A percentile compares a stretch with the other conserved stretches of the same genome.
Evolutionary conservation across 1,140 invertebrate genomes (phyloP).

Genomic region (Zophobas atratus): DNA sequence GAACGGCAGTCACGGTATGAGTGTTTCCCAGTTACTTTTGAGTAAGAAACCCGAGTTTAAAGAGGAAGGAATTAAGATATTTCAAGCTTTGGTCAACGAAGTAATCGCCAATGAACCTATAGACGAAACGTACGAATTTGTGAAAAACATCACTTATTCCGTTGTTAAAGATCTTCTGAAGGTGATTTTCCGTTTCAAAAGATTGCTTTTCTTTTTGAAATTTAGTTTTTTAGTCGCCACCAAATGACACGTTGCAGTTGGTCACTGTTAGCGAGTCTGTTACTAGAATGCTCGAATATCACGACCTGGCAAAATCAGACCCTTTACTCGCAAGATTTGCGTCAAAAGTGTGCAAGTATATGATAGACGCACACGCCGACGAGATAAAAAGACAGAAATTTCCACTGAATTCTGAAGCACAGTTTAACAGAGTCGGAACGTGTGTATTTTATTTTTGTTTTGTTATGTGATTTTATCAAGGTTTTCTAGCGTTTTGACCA

Average conservation of each 20-base stretch:
- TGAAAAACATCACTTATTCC: background rate
- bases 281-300: background rate
- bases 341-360: background rate
- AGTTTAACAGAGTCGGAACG: background rate
- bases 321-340: background rate
- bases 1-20: background rate
- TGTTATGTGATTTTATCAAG: background rate
- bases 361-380: slow-evolving; percentile 6
- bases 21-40: background rate
- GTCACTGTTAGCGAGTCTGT: background rate
- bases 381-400: background rate
- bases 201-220: background rate
- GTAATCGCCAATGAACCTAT: background rate
- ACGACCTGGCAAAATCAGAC: background rate
- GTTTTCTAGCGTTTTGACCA: background rate
- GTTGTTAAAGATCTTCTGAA: background rate
- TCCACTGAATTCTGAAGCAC: background rate
- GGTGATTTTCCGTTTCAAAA: background rate
- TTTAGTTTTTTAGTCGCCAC: slow-evolving; percentile 6
- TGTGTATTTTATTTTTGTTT: background rate
- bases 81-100: background rate
- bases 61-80: background rate
- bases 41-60: background rate
- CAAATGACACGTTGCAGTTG: background rate
- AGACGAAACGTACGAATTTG: background rate